These are phyloP conservation scores for Ectropis grisescens DNA, from an alignment of 1,140 invertebrate genomes.

Conservation along the genomic window DNA sequence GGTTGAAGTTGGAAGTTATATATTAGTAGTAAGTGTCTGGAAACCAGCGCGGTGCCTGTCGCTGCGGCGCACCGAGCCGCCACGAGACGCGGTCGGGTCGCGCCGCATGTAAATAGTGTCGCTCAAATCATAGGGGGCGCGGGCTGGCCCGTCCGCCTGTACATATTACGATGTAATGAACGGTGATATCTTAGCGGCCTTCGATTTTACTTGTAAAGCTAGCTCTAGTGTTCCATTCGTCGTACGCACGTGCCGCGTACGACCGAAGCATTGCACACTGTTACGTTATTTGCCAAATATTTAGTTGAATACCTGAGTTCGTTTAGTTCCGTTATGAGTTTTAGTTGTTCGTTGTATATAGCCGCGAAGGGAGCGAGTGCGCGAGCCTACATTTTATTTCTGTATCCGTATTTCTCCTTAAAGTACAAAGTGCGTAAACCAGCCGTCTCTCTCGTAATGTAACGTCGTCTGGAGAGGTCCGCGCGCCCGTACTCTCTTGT, in stretches of 20 bases:
- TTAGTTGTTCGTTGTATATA: constrained; percentile 57
- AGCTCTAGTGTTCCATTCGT: constrained; percentile 46
- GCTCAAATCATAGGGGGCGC: constrained; percentile 30
- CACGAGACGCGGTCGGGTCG: constrained; percentile 1
- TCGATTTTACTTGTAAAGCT: constrained; percentile 67
- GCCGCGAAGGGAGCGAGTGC: constrained; percentile 16
- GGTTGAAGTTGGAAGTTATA: too few relatives aligned
- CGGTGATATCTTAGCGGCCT: constrained; percentile 69
- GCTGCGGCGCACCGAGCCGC: not conserved
- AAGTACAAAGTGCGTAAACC: constrained; percentile 34
- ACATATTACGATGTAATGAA: constrained; percentile 61
- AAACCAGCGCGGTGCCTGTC: too few relatives aligned
- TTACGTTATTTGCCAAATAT: constrained; percentile 52
- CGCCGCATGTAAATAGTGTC: constrained; percentile 35
- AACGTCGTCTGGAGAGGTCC: constrained; percentile 16
- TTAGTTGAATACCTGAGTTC: constrained; percentile 29
- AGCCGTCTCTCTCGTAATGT: constrained; percentile 22
- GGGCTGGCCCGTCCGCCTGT: constrained; percentile 27
- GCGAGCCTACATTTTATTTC: constrained; percentile 16
- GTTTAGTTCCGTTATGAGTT: constrained; percentile 30
- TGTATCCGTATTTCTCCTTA: constrained; percentile 12
- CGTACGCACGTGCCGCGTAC: constrained; percentile 19
- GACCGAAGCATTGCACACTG: constrained; percentile 21
- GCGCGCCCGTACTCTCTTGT: constrained; percentile 17
- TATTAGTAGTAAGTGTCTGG: too few relatives aligned